phyloP scores from a whole-genome alignment of 2,797 vertebrate genomes.

The Xenopus petersii region DNA sequence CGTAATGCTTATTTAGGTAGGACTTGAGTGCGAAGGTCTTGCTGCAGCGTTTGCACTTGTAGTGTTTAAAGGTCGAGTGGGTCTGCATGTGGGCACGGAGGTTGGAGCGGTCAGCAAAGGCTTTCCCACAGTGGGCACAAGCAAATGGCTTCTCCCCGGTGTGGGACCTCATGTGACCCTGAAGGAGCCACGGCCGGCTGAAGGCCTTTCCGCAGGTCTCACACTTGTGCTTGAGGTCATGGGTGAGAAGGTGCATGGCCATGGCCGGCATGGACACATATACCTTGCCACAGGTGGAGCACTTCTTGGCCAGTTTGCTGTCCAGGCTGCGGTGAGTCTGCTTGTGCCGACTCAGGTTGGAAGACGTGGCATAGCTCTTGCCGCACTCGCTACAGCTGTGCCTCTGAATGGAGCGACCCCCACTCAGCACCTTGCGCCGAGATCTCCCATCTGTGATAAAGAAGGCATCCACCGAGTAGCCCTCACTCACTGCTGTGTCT shows the following conservation, averaged over 20 bases:
- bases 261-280: slow-evolving; percentile 95
- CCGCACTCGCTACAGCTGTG: slow-evolving; percentile 84
- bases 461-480: slow-evolving; percentile 86
- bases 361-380: slow-evolving; percentile 89
- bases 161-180: slow-evolving; percentile 93
- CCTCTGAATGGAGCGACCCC: slow-evolving; percentile 62
- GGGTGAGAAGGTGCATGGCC: slow-evolving; percentile 92
- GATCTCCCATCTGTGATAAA: slow-evolving; percentile 91
- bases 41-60: slow-evolving; percentile 89
- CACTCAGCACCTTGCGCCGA: slow-evolving; percentile 71
- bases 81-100: slow-evolving; percentile 95
- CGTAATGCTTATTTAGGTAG: slow-evolving; percentile 95
- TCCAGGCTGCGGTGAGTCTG: slow-evolving; percentile 92
- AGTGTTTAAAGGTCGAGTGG: slow-evolving; percentile 93
- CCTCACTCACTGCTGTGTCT: slow-evolving; percentile 84
- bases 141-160: slow-evolving; percentile 91
- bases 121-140: slow-evolving; percentile 89
- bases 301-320: slow-evolving; percentile 91
- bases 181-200: slow-evolving; percentile 88
- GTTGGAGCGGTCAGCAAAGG: slow-evolving; percentile 90
- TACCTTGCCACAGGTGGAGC: slow-evolving; percentile 87
- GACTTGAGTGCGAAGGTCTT: slow-evolving; percentile 95
- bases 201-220: slow-evolving; percentile 89
- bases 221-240: slow-evolving; percentile 94
- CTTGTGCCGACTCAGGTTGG: slow-evolving; percentile 91